phyloP scores from a whole-genome alignment of 2,888 invertebrate species.

The Caenorhabditis doughertyi region DNA sequence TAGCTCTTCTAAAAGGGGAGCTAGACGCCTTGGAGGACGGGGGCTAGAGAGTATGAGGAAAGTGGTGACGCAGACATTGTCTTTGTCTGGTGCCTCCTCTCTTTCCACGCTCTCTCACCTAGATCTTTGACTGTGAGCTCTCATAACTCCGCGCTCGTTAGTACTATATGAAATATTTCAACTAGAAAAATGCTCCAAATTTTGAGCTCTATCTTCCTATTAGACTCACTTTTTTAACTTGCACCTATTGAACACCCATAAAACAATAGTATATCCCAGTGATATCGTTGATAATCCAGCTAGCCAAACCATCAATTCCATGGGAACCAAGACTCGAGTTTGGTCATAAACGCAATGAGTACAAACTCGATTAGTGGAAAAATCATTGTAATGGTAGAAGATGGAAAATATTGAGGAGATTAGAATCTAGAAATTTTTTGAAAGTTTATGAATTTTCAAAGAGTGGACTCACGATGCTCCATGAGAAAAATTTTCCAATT shows the following conservation, averaged over 20 bases:
- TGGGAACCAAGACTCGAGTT: constrained; percentile 12
- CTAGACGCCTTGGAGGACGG: too few species aligned
- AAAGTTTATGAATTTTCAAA: too few species aligned
- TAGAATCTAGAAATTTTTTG: constrained; percentile 5
- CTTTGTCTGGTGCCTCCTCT: background rate
- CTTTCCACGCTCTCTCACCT: too few species aligned
- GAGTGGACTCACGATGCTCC: constrained; percentile 7
- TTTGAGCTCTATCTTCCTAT: background rate
- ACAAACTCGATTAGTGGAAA: constrained; percentile 18
- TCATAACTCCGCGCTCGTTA: too few species aligned
- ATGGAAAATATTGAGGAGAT: constrained; percentile 21
- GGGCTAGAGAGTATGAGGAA: background rate
- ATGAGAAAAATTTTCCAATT: constrained; percentile 22
- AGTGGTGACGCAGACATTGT: background rate
- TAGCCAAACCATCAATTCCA: constrained; percentile 31
- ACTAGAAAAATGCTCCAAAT: too few species aligned
- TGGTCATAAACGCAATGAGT: constrained; percentile 49
- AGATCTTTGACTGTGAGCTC: background rate
- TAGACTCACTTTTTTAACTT: constrained; percentile 39
- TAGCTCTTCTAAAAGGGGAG: too few species aligned
- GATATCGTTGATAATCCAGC: constrained; percentile 14
- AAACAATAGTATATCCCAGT: constrained; percentile 14
- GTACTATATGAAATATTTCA: too few species aligned
- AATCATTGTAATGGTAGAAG: constrained; percentile 32
- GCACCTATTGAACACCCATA: constrained; percentile 38